phyloP scores from a whole-genome alignment of 2,888 invertebrate genomes.

The Bedellia somnulentella region DNA sequence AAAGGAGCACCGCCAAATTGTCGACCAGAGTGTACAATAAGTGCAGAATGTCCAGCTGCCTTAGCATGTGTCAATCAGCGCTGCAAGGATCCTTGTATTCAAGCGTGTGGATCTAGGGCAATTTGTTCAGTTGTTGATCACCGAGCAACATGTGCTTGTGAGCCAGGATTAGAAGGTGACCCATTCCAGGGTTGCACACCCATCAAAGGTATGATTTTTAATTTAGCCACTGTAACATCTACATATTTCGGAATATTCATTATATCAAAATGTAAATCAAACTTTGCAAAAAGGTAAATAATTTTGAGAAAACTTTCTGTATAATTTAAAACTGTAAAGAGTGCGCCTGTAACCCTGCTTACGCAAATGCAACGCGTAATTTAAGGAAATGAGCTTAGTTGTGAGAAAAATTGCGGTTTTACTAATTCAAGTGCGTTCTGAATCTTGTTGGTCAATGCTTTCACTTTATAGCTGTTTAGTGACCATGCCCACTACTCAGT shows the following conservation, averaged over 20 bases:
- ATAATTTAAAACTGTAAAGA: no score
- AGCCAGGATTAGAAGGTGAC: slow-evolving; percentile 63
- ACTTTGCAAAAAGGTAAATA: not conserved
- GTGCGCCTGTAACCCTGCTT: slow-evolving; percentile 45
- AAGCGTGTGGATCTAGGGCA: slow-evolving; percentile 65
- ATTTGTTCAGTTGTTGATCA: slow-evolving; percentile 65
- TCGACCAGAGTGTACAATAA: slow-evolving; percentile 68
- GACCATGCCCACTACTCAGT: slow-evolving; percentile 48
- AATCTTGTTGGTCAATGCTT: no score
- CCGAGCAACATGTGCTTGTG: slow-evolving; percentile 66
- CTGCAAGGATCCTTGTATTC: slow-evolving; percentile 68
- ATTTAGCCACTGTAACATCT: no score
- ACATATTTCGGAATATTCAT: slow-evolving; percentile 12
- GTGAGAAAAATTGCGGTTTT: slow-evolving; percentile 24
- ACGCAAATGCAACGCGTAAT: slow-evolving; percentile 55
- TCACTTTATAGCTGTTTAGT: slow-evolving; percentile 29
- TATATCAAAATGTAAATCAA: no score
- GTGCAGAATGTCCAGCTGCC: slow-evolving; percentile 68
- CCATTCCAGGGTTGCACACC: slow-evolving; percentile 61
- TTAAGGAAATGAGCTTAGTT: slow-evolving; percentile 48
- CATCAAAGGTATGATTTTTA: slow-evolving; percentile 31
- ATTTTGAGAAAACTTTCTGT: not conserved
- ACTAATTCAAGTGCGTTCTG: slow-evolving; percentile 40
- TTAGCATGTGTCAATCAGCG: slow-evolving; percentile 65
- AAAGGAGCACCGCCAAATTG: slow-evolving; percentile 69